A percentile compares a stretch with the other conserved stretches of the same genome.
These are phyloP conservation scores for Apodemia zela DNA, from an alignment of 2,888 invertebrate genomes.

Conservation along the genomic window DNA sequence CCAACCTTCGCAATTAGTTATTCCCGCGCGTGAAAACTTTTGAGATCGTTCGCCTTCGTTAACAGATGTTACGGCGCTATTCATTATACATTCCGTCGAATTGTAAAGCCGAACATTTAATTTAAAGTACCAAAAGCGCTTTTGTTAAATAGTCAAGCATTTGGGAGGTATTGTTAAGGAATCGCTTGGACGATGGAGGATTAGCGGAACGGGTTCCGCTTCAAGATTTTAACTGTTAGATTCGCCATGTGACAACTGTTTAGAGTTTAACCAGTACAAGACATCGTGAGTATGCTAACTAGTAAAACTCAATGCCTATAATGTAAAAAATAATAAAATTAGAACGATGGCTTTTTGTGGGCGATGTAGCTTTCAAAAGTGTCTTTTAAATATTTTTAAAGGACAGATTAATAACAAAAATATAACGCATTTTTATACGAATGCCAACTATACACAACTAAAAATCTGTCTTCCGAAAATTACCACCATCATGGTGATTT, in stretches of 20 bases:
- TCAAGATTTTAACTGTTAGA: neutral
- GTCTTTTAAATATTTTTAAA: no score
- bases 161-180: constrained; percentile 63
- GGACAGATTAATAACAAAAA: no score
- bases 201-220: constrained; percentile 48
- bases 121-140: constrained; percentile 74
- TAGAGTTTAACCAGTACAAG: neutral
- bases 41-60: constrained; percentile 80
- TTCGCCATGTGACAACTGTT: neutral
- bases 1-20: constrained; percentile 80
- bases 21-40: constrained; percentile 81
- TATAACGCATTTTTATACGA: no score
- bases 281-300: no score
- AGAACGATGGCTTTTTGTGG: no score
- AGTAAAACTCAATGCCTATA: no score
- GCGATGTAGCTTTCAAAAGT: no score
- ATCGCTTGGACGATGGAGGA: constrained; percentile 52
- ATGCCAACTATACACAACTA: no score
- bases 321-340: no score
- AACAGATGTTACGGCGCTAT: constrained; percentile 81
- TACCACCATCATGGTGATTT: no score
- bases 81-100: constrained; percentile 80
- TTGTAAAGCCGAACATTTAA: constrained; percentile 79
- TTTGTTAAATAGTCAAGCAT: constrained; percentile 69
- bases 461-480: no score